Evolutionary conservation across 2,797 vertebrate species (phyloP), one percentile per base, ranked within the genome.

Genomic region (Hemibagrus guttatus): DNA sequence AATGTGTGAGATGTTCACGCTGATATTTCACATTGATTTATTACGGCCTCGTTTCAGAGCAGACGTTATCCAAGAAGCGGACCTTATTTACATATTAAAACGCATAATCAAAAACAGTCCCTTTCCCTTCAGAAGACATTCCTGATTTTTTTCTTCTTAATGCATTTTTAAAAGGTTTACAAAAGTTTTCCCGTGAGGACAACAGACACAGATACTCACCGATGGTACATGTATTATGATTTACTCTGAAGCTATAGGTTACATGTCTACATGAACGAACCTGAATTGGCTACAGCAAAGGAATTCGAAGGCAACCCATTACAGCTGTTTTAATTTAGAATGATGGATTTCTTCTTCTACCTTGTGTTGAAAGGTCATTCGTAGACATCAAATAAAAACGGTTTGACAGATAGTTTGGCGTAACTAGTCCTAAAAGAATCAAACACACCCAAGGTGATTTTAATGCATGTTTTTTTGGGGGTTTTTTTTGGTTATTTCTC

Each of bases 391-490:
- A 87, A 85, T 74, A 74, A 64, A 88, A 85, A 84, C 6, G 28
- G 59, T 88, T 66, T 86, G 88, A 88, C 87, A 86, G 85, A 78
- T 63, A 83, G 85, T 89, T 88, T 90, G 87, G 86, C 86, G 46
- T 86, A 74, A 87, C 87, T 86, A 83, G 86, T 85, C 79, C 79
- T 84, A 85, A 83, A 89, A 88, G 39, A 78, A 86, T 87, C 81
- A 82, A 86, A 78, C 56, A 68, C 54, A 72, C 35, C 13, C 82
- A 86, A 83, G 79, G 85, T 72, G 71, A 68, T 75, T 66, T 87
- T 78, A 87, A 84, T 83, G 66, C 68, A 8, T 63, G 59, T 21
- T 59, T 85, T 89, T 89, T 87, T 72, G 8, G 5, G 46, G 2
- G 5, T 85, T 87, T 88, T 89, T 71, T 83, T 54, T 13, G 35